These are phyloP conservation scores for Diglossa cyanea DNA, from an alignment of 2,797 vertebrate species.

Conservation along the genomic window DNA sequence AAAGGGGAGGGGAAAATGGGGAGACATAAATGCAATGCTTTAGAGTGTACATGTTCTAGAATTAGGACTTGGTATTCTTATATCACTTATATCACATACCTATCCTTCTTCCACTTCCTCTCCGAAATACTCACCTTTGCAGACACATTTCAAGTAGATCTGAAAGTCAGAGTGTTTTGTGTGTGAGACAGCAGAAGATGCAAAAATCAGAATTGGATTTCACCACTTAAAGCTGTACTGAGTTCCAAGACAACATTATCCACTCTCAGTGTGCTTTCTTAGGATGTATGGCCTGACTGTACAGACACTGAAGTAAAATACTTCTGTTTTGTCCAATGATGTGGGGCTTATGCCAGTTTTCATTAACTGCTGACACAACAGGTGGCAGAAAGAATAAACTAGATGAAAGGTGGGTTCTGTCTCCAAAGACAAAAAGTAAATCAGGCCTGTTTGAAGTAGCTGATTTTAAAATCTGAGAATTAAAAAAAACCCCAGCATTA, in stretches of 20 bases:
- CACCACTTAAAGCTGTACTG: not conserved
- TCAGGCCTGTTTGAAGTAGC: not conserved
- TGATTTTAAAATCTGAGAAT: not conserved
- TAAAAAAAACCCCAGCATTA: fast-evolving
- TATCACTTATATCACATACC: not conserved
- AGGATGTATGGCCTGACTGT: not conserved
- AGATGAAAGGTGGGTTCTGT: not conserved
- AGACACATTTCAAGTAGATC: not conserved
- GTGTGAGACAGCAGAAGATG: not conserved
- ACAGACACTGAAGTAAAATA: not conserved
- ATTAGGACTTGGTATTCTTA: not conserved
- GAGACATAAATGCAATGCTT: not conserved
- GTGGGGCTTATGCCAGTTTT: not conserved
- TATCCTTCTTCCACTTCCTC: not conserved
- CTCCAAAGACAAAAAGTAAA: not conserved
- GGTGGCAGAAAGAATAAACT: not conserved
- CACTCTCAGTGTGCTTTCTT: too few species aligned
- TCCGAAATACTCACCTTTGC: not conserved
- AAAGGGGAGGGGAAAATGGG: too few species aligned
- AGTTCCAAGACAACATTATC: not conserved
- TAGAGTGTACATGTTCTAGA: not conserved
- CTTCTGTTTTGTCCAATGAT: not conserved
- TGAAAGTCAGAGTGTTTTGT: not conserved
- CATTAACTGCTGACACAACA: not conserved
- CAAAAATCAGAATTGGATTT: not conserved